These are phyloP conservation scores for Paramormyrops hopkinsi DNA, from an alignment of 2,797 vertebrate species.

Conservation along the genomic window DNA sequence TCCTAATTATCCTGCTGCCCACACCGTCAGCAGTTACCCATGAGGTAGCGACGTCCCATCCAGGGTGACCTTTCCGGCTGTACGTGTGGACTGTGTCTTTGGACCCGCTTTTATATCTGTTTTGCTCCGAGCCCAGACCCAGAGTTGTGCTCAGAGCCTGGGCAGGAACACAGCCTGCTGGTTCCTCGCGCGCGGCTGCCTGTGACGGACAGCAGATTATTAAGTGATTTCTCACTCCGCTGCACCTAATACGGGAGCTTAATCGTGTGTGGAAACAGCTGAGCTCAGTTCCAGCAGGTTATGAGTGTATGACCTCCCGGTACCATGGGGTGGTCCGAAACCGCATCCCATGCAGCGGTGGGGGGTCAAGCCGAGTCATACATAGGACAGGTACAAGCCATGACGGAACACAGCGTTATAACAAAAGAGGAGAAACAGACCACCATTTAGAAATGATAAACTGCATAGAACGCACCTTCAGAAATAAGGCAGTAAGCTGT, in stretches of 20 bases:
- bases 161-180: neutral
- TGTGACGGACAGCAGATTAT: neutral
- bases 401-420: neutral
- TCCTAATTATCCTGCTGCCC: constrained; percentile 6
- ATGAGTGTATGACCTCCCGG: neutral
- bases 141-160: neutral
- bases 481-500: neutral
- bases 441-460: neutral
- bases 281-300: neutral
- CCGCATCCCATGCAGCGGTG: neutral
- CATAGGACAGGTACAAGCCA: neutral
- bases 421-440: neutral
- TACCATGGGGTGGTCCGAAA: neutral
- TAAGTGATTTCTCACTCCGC: constrained; percentile 6
- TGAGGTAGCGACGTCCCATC: constrained; percentile 25
- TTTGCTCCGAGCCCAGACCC: neutral
- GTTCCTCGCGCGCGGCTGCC: neutral
- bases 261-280: constrained; percentile 9
- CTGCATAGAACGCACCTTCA: neutral
- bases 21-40: constrained; percentile 23
- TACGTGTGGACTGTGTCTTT: neutral
- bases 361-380: neutral
- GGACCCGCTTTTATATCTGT: constrained; percentile 6
- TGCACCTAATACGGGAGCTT: neutral
- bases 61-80: constrained; percentile 26